Evolutionary conservation across 2,888 invertebrate species (phyloP).

Genomic region (Luffia ferchaultella): DNA sequence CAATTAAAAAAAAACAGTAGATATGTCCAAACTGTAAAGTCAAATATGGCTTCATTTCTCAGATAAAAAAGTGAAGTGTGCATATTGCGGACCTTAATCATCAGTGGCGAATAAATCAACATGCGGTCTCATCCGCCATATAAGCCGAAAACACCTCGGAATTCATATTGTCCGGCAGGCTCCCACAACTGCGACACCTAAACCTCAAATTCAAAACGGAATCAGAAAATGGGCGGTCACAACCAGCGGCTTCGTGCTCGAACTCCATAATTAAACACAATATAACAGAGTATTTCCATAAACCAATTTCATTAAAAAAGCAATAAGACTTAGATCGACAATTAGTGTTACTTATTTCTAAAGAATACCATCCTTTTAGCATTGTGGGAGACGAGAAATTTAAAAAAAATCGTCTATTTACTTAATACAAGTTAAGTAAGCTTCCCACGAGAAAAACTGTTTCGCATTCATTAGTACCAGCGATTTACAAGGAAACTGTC

Average conservation of each 20-base stretch:
- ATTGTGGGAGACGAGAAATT: neutral
- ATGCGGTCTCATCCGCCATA: constrained; percentile 2
- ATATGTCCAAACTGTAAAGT: neutral
- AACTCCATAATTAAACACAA: neutral
- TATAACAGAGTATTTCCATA: neutral
- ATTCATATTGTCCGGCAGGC: neutral
- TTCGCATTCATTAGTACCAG: neutral
- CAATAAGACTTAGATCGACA: neutral
- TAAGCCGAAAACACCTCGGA: constrained; percentile 1
- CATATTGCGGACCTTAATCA: constrained; percentile 3
- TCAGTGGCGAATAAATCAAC: constrained; percentile 3
- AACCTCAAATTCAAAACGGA: neutral
- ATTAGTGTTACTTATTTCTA: neutral
- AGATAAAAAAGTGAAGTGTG: neutral
- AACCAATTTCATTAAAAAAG: too few relatives aligned
- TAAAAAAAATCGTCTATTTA: too few relatives aligned
- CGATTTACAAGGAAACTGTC: neutral
- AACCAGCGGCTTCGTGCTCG: neutral
- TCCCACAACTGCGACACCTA: neutral
- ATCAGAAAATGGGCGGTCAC: neutral
- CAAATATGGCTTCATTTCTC: neutral
- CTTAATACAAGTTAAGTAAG: neutral
- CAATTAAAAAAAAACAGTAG: constrained; percentile 1
- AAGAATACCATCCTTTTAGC: neutral
- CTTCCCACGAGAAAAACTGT: neutral